These are phyloP conservation scores for Podabrus alpinus DNA, from an alignment of 2,888 invertebrate species.

Conservation along the genomic window DNA sequence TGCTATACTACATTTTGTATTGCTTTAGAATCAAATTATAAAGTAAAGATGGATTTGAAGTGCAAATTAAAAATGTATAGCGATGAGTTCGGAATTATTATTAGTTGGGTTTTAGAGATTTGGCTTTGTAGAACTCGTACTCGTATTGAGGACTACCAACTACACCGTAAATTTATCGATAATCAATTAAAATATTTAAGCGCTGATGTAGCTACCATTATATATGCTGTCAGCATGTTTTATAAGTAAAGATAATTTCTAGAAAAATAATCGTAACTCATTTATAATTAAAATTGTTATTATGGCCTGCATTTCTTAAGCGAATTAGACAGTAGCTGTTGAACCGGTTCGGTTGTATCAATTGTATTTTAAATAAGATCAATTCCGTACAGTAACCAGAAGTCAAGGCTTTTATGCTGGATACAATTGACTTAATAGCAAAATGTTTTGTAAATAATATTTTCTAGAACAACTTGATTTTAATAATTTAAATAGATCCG, in stretches of 20 bases:
- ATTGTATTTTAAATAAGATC: slow-evolving; percentile 28
- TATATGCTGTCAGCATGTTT: slow-evolving; percentile 2
- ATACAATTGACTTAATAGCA: slow-evolving; percentile 19
- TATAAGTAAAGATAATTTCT: not conserved
- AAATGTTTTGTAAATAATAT: slow-evolving; percentile 11
- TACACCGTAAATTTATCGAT: not conserved
- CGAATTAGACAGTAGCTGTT: slow-evolving; percentile 20
- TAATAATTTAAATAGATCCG: slow-evolving; percentile 14
- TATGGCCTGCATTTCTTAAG: slow-evolving; percentile 15
- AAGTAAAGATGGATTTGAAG: not conserved
- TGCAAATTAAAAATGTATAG: not conserved
- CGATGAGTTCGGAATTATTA: not conserved
- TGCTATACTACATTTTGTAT: not conserved
- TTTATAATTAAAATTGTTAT: slow-evolving; percentile 6
- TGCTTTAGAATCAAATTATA: not conserved
- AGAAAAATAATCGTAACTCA: slow-evolving; percentile 1
- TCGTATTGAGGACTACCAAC: not conserved
- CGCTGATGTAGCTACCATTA: not conserved
- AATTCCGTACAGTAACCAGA: slow-evolving; percentile 22
- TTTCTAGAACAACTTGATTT: slow-evolving; percentile 15
- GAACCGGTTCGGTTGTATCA: slow-evolving; percentile 24
- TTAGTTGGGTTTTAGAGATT: not conserved
- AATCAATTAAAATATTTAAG: not conserved
- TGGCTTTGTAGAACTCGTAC: not conserved
- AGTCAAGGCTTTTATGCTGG: slow-evolving; percentile 19